Percentiles rank a stretch among this genome's conserved stretches.
Conservation (phyloP, 2,113 vertebrate genomes). For the Oreotrochilus melanogaster region DNA sequence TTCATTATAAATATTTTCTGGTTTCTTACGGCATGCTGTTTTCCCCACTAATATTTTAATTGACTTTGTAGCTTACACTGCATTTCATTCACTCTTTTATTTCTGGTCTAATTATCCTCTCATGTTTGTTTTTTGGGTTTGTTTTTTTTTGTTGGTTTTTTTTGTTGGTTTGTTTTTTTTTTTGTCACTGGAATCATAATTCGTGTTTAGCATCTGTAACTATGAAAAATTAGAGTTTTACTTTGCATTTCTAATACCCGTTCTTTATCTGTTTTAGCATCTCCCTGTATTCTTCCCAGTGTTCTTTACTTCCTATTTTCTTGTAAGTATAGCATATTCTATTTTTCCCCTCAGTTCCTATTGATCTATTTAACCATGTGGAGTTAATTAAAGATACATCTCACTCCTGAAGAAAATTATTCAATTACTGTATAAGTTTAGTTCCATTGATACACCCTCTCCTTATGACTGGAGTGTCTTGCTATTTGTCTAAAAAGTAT, state of each 20-base stretch:
- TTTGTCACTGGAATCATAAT: background rate
- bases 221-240: slow-evolving; percentile 43
- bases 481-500: background rate
- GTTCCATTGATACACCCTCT: background rate
- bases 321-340: slow-evolving; percentile 62
- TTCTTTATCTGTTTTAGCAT: slow-evolving; percentile 68
- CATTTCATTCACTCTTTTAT: slow-evolving; percentile 12
- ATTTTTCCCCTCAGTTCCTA: slow-evolving; percentile 21
- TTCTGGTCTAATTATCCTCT: background rate
- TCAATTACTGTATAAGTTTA: background rate
- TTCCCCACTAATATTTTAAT: slow-evolving; percentile 1
- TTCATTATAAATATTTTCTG: background rate
- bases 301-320: slow-evolving; percentile 74
- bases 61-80: background rate
- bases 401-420: slow-evolving; percentile 33
- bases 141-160: too few species aligned
- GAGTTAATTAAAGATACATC: slow-evolving; percentile 19
- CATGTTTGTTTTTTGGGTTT: background rate
- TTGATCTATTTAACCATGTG: slow-evolving; percentile 27
- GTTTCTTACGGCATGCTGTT: background rate
- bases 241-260: slow-evolving; percentile 50
- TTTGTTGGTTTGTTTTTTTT: too few species aligned
- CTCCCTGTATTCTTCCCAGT: slow-evolving; percentile 63
- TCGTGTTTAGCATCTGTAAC: slow-evolving; percentile 52
- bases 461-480: background rate